Conservation (phyloP, 1,140 invertebrate genomes). For the Zelostemma sp. region DNA sequence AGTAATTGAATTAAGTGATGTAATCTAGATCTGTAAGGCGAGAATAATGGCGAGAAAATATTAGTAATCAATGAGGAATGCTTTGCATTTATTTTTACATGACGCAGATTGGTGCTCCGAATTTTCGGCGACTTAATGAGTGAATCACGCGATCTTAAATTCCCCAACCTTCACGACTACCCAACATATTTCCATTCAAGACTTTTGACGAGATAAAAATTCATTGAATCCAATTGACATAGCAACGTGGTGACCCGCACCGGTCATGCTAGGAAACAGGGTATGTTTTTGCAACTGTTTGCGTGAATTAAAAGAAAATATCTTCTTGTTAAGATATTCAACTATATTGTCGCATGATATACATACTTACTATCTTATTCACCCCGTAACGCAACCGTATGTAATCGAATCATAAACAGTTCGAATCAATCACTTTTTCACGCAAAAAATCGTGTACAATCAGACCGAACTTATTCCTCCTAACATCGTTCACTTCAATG, state of each 20-base stretch:
- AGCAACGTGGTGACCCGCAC: slow-evolving; percentile 23
- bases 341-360: slow-evolving; percentile 41
- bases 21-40: slow-evolving; percentile 57
- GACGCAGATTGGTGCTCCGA: slow-evolving; percentile 57
- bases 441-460: neutral
- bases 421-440: neutral
- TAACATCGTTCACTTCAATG: neutral
- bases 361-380: slow-evolving; percentile 36
- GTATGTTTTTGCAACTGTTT: slow-evolving; percentile 70
- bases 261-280: slow-evolving; percentile 69
- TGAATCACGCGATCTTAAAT: slow-evolving; percentile 17
- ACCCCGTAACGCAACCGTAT: slow-evolving; percentile 1
- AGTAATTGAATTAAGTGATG: slow-evolving; percentile 47
- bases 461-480: slow-evolving; percentile 7
- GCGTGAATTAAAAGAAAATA: slow-evolving; percentile 42
- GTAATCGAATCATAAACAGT: neutral
- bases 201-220: slow-evolving; percentile 11
- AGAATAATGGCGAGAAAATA: slow-evolving; percentile 51
- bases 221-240: slow-evolving; percentile 44
- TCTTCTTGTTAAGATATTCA: slow-evolving; percentile 39
- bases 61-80: slow-evolving; percentile 59
- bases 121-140: slow-evolving; percentile 39
- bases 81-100: slow-evolving; percentile 71
- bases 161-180: slow-evolving; percentile 5
- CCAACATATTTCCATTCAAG: slow-evolving; percentile 4